These are phyloP conservation scores for Heterotilapia buettikoferi DNA, from an alignment of 2,113 vertebrate genomes.

Conservation along the genomic window DNA sequence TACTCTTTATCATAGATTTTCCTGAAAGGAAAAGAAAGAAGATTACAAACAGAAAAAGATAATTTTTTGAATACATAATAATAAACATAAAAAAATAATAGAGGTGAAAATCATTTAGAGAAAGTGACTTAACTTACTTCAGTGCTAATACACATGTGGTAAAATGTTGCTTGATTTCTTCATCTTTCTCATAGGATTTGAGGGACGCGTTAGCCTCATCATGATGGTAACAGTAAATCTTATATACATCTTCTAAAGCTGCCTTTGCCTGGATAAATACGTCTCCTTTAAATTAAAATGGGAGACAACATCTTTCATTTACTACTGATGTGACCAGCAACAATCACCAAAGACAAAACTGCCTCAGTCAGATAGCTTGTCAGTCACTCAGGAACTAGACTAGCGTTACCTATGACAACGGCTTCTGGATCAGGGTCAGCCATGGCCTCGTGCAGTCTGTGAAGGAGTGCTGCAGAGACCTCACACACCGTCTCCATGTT, in stretches of 20 bases:
- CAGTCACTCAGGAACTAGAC: neutral
- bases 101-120: neutral
- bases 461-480: conserved; percentile 85
- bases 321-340: neutral
- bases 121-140: conserved; percentile 76
- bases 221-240: conserved; percentile 93
- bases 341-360: neutral
- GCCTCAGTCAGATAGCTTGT: neutral
- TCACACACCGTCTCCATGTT: conserved; percentile 90
- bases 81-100: neutral
- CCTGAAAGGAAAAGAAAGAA: conserved; percentile 60
- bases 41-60: neutral
- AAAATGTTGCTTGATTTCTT: conserved; percentile 85
- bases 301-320: neutral
- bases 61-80: neutral
- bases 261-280: conserved; percentile 89
- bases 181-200: conserved; percentile 88
- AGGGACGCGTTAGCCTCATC: conserved; percentile 86
- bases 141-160: conserved; percentile 81
- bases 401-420: conserved; percentile 81
- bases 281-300: conserved; percentile 74
- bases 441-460: conserved; percentile 81
- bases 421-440: conserved; percentile 81
- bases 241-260: conserved; percentile 89
- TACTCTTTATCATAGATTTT: conserved; percentile 90